Percentiles rank a stretch among this genome's conserved stretches.
Evolutionary conservation across 23 tunicate species (phyloP).

Genomic region (Halocynthia aurantium): DNA sequence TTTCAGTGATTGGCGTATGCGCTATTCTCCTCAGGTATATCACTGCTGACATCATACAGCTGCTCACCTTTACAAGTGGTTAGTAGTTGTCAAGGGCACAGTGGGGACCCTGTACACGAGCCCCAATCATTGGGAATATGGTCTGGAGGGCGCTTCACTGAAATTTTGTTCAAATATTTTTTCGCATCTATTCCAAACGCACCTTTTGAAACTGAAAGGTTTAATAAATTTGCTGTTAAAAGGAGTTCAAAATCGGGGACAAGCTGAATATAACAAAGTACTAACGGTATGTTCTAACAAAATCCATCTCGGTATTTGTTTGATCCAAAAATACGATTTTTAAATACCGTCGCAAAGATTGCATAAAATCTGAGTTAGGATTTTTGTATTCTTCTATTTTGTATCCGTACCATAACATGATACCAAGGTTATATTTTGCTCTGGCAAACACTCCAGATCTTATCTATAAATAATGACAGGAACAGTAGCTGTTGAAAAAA

Average conservation of each 20-base stretch:
- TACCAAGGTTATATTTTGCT: not conserved
- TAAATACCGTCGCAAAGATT: not conserved
- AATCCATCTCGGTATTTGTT: not conserved
- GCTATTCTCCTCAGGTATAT: no score
- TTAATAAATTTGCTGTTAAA: no score
- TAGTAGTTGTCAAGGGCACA: no score
- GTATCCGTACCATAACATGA: slow-evolving; percentile 6
- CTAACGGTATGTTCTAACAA: not conserved
- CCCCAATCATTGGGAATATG: slow-evolving; percentile 3
- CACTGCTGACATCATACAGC: no score
- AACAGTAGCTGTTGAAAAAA: not conserved
- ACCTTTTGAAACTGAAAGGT: not conserved
- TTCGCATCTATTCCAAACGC: not conserved
- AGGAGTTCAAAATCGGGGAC: no score
- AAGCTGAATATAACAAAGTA: no score
- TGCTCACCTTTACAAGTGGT: no score
- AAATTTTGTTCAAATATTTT: not conserved
- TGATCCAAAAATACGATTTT: not conserved
- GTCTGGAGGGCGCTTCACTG: not conserved
- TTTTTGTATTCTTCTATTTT: not conserved
- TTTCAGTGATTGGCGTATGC: no score
- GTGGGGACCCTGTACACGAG: not conserved
- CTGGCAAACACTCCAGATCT: not conserved
- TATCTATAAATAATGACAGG: not conserved
- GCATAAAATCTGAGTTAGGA: not conserved